These are phyloP conservation scores for Papilio polyxenes DNA, from an alignment of 1,140 invertebrate species.

Conservation along the genomic window DNA sequence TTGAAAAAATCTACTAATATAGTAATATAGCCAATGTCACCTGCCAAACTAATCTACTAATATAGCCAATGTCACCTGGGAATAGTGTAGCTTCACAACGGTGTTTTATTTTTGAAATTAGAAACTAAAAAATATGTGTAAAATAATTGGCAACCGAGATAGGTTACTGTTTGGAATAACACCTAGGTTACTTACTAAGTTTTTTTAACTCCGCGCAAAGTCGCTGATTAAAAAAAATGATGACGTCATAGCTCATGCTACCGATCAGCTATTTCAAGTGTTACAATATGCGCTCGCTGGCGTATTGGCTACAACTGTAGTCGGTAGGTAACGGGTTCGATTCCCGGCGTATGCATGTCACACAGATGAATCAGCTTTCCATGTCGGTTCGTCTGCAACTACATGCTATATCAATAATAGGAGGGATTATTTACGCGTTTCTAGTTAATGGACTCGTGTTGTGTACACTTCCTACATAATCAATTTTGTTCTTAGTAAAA, in stretches of 20 bases:
- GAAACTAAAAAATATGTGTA: too few species aligned
- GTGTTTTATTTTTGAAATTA: too few species aligned
- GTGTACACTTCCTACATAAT: conserved; percentile 65
- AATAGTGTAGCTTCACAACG: too few species aligned
- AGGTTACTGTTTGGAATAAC: too few species aligned
- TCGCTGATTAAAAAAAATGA: background rate
- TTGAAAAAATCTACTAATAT: too few species aligned
- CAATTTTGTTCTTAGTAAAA: conserved; percentile 13
- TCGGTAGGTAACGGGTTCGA: conserved; percentile 43
- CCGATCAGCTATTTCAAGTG: background rate
- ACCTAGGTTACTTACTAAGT: too few species aligned
- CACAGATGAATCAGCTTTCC: conserved; percentile 56
- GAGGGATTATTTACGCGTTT: conserved; percentile 56
- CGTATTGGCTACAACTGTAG: background rate
- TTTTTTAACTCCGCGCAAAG: too few species aligned
- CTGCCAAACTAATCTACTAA: too few species aligned
- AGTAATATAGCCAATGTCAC: too few species aligned
- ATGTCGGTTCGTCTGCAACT: conserved; percentile 59
- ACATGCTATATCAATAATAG: conserved; percentile 57
- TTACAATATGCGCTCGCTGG: background rate
- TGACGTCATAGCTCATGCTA: background rate
- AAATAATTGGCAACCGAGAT: too few species aligned
- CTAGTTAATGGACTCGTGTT: conserved; percentile 46
- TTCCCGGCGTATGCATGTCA: conserved; percentile 54
- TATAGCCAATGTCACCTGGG: too few species aligned